phyloP scores from a whole-genome alignment of 2,113 vertebrate genomes.

The Aegotheles bennettii region DNA sequence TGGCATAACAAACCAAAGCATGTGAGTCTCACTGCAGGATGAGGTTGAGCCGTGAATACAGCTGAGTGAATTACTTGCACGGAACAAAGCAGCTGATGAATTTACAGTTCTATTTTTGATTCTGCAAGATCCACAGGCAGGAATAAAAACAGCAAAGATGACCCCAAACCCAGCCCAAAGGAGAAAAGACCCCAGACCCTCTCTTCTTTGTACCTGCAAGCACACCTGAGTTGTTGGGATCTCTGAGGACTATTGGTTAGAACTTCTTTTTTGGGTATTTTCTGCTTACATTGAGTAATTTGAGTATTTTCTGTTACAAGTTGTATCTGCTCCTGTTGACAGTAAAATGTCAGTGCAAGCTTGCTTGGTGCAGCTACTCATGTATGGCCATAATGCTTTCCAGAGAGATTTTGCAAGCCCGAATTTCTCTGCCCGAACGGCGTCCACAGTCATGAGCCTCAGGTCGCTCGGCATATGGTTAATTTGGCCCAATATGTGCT shows the following conservation, averaged over 20 bases:
- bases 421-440: background rate
- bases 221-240: accelerated
- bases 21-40: slow-evolving; percentile 28
- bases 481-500: background rate
- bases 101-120: slow-evolving; percentile 18
- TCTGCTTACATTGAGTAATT: background rate
- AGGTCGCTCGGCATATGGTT: background rate
- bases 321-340: background rate
- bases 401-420: background rate
- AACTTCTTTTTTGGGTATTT: background rate
- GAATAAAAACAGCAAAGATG: background rate
- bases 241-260: background rate
- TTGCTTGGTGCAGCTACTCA: background rate
- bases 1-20: background rate
- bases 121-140: background rate
- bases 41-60: background rate
- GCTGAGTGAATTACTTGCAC: background rate
- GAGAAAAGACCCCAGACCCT: background rate
- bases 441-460: background rate
- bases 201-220: background rate
- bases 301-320: background rate
- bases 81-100: slow-evolving; percentile 40
- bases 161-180: background rate
- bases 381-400: background rate
- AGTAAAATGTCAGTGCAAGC: background rate